phyloP scores from a whole-genome alignment of 1,140 invertebrate genomes.

The Fopius arisanus region DNA sequence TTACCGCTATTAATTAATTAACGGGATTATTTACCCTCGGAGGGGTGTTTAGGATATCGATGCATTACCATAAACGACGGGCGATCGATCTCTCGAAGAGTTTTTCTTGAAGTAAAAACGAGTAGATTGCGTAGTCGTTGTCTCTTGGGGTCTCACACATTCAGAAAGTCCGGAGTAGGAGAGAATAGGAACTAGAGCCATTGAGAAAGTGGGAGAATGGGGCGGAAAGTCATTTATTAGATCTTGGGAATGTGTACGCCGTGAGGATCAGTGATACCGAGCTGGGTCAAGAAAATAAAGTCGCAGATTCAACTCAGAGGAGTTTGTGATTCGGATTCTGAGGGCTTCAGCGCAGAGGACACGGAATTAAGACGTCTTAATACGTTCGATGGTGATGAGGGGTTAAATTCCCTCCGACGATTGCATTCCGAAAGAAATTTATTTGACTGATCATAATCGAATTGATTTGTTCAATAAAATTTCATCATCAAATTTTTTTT shows the following conservation, averaged over 20 bases:
- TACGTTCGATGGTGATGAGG: no score
- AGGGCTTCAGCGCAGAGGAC: not conserved
- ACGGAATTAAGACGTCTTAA: no score
- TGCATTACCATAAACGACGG: no score
- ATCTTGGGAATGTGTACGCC: slow-evolving; percentile 4
- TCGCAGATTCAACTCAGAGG: not conserved
- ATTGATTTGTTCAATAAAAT: no score
- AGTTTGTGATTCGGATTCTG: not conserved
- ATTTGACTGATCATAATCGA: no score
- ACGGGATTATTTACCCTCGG: no score
- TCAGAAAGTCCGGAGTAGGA: not conserved
- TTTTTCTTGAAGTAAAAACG: not conserved
- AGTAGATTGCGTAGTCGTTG: not conserved
- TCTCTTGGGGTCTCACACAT: not conserved
- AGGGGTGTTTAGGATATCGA: no score
- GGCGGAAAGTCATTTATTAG: slow-evolving; percentile 13
- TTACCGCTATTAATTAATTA: no score
- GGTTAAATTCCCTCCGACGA: no score
- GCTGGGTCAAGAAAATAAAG: slow-evolving; percentile 4
- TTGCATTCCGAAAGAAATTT: no score
- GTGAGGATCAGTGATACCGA: not conserved
- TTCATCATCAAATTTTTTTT: no score
- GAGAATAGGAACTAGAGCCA: not conserved
- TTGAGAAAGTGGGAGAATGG: not conserved
- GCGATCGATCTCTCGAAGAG: no score